These are phyloP conservation scores for Oscheius sp. DNA, from an alignment of 2,888 invertebrate species.

Conservation along the genomic window DNA sequence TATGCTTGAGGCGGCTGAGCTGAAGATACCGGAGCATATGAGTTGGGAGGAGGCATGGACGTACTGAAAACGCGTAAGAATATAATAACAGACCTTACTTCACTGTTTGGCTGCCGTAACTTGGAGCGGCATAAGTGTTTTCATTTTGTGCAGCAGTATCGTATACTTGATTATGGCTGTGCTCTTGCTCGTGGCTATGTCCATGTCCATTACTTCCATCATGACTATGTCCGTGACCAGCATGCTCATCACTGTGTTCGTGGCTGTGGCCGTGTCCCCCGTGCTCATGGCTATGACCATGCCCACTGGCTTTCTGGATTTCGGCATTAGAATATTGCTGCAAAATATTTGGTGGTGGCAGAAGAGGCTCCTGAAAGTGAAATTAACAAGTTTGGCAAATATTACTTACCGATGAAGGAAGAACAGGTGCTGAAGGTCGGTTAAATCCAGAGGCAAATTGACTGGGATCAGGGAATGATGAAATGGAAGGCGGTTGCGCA, in stretches of 20 bases:
- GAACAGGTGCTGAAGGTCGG: slow-evolving; percentile 6
- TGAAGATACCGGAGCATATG: background rate
- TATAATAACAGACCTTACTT: background rate
- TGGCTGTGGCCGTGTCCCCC: slow-evolving; percentile 44
- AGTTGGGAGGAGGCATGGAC: background rate
- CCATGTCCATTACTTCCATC: slow-evolving; percentile 49
- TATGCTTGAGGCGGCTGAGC: background rate
- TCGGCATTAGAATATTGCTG: slow-evolving; percentile 37
- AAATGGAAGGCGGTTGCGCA: slow-evolving; percentile 47
- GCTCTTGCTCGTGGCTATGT: slow-evolving; percentile 38
- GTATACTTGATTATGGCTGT: slow-evolving; percentile 20
- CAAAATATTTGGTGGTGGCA: slow-evolving; percentile 39
- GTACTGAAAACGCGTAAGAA: background rate
- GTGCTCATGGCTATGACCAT: slow-evolving; percentile 45
- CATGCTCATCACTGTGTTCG: slow-evolving; percentile 47
- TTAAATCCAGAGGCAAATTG: slow-evolving; percentile 50
- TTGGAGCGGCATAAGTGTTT: background rate
- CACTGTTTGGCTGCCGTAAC: background rate
- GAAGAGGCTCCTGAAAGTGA: slow-evolving; percentile 24
- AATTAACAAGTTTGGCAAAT: background rate
- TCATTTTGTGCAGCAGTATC: background rate
- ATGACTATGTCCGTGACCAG: slow-evolving; percentile 41
- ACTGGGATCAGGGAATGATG: slow-evolving; percentile 68
- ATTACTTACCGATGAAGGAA: slow-evolving; percentile 20
- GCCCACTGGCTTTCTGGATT: slow-evolving; percentile 36